Base-by-base conservation (phyloP, 2,113 vertebrate species). In the Macrotis lagotis region DNA sequence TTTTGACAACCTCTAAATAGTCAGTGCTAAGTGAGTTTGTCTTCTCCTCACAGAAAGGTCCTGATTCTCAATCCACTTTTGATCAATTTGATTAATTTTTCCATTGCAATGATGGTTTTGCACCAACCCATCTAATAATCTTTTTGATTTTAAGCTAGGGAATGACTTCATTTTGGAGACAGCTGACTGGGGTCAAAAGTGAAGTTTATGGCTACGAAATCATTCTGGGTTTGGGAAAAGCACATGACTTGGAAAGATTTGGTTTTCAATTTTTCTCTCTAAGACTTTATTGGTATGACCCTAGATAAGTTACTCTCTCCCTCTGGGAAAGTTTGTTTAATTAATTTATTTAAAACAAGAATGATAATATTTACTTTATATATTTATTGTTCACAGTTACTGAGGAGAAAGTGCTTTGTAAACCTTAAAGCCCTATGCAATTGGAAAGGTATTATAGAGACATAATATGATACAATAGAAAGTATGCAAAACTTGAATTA, bases 31-130 rank as follows among this genome's bases (percentile, higher is more conserved):
- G 88, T 12, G 22, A 31, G 66, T 74, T 37, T 94, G 3, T n/a
- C 47, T 83, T 89, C 44, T 83, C 26, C 50, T 83, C 22, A 66
- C 49, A 44, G 49, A n/a, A 83, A 92, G 49, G 51, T 49, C 6
- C n/a, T 74, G 66, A 37, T n/a, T 74, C 16, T 92, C 25, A 37
- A 11, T 83, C 59, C 16, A 2, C n/a, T 19, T 19, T 0, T 44
- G 66, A n/a, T n/a, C 51, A 9, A n/a, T 74, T 93, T 90, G 19
- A 51, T 48, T 89, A 50, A 92, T 90, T 90, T 31, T 94, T 66
- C 53, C 51, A 91, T 25, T 89, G 53, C 28, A 10, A 50, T 24
- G 92, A 44, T 47, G 31, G 48, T 55, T 90, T 90, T 53, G 19
- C 49, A n/a, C 55, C 31, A 90, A 59, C 3, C 19, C 12, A 93